These are phyloP conservation scores for Sericinus montela DNA, from an alignment of 2,888 invertebrate species.

Conservation along the genomic window DNA sequence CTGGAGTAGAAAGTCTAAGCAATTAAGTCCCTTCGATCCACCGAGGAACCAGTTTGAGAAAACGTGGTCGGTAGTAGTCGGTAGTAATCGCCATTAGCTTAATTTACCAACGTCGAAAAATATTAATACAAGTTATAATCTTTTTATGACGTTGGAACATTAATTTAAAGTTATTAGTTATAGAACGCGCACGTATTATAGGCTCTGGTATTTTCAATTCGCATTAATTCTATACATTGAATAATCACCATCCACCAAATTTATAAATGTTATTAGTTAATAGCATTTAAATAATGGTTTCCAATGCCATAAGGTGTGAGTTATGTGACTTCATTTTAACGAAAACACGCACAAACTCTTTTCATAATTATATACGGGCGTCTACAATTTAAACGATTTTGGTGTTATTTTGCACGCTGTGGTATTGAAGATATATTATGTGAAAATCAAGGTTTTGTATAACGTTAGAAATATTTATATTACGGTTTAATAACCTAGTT, in stretches of 20 bases:
- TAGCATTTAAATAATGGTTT: slow-evolving; percentile 10
- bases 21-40: too few species aligned
- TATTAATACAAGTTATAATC: too few species aligned
- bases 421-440: slow-evolving; percentile 8
- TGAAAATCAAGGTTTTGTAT: slow-evolving; percentile 7
- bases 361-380: not conserved
- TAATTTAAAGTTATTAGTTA: too few species aligned
- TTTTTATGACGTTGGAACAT: too few species aligned
- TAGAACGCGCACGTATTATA: not conserved
- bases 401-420: not conserved
- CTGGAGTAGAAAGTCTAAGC: too few species aligned
- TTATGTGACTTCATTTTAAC: slow-evolving; percentile 11
- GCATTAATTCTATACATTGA: not conserved
- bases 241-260: slow-evolving; percentile 3
- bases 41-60: too few species aligned
- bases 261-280: slow-evolving; percentile 6
- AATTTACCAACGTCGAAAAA: too few species aligned
- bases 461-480: slow-evolving; percentile 12
- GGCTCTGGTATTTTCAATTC: not conserved
- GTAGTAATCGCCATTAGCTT: too few species aligned
- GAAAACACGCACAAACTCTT: slow-evolving; percentile 10
- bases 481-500: not conserved
- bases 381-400: slow-evolving; percentile 11
- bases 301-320: slow-evolving; percentile 13
- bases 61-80: too few species aligned